Evolutionary conservation across 2,888 invertebrate species (phyloP), one percentile per base, ranked within the genome.

Genomic region (Tanytarsus gracilentus): DNA sequence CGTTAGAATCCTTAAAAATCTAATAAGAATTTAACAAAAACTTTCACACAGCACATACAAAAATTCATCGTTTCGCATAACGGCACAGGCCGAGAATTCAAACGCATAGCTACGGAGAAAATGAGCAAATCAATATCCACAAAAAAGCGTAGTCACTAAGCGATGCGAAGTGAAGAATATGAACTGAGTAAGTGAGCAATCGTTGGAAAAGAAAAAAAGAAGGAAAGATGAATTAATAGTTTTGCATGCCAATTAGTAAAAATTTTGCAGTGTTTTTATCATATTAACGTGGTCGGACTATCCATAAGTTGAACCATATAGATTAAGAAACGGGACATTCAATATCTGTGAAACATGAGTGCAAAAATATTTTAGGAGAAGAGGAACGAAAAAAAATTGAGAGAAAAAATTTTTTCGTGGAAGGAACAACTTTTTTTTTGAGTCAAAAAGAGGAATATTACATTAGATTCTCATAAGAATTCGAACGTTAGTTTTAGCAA

Each of bases 161-260:
- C 33, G 33, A n/a, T 33, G 9, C n/a, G 9, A n/a, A 33, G n/a
- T 4, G 2, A 33, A 33, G n/a, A 11, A 3, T 33, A 11, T 33
- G 33, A 33, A 33, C n/a, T 33, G 9, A 3, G 33, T 9, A 33
- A 33, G 7, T 8, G 9, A 8, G 40, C 40, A 16, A 40, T n/a
- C n/a, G 40, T n/a, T 18, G 8, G 25, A 9, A 3, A 9, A 9
- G 33, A 30, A 30, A 55, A 55, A 55, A 55, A 48, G 18, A 36
- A 55, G 36, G 23, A 53, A 53, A 33, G 36, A 53, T 53, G 55
- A 36, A 44, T 55, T 40, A 56, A 56, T 27, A 44, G 27, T 36
- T 56, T 56, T 56, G 56, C 27, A 56, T 44, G 56, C 56, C 56
- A 56, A 56, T 56, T 56, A 56, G 56, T 44, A 44, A 29, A 51